Evolutionary conservation across 2,113 vertebrate species (phyloP).

Genomic region (Passerina amoena): DNA sequence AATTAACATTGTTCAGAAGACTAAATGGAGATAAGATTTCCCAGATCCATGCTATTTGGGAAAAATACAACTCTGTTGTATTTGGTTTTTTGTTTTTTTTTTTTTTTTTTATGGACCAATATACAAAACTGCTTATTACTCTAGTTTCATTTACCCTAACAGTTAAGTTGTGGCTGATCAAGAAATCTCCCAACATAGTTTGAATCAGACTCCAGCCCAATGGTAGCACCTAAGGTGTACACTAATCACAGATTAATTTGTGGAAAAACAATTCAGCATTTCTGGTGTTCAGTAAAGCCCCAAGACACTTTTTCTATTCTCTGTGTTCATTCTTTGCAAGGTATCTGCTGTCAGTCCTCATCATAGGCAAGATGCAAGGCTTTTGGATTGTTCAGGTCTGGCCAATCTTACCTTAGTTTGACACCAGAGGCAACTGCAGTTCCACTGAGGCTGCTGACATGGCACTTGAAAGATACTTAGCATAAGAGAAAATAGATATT

Average conservation of each 20-base stretch:
- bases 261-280: not conserved
- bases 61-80: not conserved
- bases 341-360: not conserved
- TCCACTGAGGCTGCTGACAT: not conserved
- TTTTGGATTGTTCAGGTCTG: not conserved
- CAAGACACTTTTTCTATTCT: not conserved
- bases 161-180: not conserved
- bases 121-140: not conserved
- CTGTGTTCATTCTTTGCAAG: not conserved
- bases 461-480: not conserved
- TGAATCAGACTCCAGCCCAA: not conserved
- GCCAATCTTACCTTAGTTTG: not conserved
- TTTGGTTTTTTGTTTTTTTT: not conserved
- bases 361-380: not conserved
- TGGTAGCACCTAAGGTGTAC: not conserved
- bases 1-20: not conserved
- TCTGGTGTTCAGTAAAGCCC: not conserved
- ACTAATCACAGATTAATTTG: not conserved
- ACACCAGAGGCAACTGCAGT: not conserved
- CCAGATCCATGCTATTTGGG: not conserved
- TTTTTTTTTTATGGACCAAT: not conserved
- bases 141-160: not conserved
- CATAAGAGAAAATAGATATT: not conserved
- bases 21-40: not conserved
- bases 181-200: not conserved